Conservation (phyloP, 2,888 invertebrate genomes). For the Miltochrista miniata region DNA sequence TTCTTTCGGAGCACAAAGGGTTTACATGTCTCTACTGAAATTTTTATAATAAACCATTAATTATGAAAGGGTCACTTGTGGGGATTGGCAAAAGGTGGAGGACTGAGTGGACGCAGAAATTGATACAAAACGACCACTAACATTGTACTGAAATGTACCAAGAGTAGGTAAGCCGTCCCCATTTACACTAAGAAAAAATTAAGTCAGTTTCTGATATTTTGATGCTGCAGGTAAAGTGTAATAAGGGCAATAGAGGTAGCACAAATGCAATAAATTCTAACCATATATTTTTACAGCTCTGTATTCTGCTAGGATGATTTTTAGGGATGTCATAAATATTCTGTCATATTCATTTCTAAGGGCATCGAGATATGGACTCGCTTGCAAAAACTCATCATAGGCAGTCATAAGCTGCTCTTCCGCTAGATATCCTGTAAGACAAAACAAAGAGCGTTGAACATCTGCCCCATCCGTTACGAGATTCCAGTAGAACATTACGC, state of each 20-base stretch:
- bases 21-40: constrained; percentile 71
- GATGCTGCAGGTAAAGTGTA: too few relatives aligned
- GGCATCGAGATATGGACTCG: constrained; percentile 75
- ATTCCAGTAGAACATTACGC: constrained; percentile 14
- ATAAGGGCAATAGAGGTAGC: too few relatives aligned
- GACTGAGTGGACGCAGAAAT: too few relatives aligned
- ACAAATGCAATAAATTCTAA: constrained; percentile 36
- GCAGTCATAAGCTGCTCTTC: constrained; percentile 79
- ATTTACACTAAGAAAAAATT: too few relatives aligned
- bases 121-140: too few relatives aligned
- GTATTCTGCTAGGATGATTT: constrained; percentile 75
- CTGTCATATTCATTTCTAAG: constrained; percentile 75
- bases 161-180: too few relatives aligned
- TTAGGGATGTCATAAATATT: constrained; percentile 77
- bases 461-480: constrained; percentile 27
- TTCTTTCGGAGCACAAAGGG: constrained; percentile 64
- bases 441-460: constrained; percentile 28
- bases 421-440: constrained; percentile 69
- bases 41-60: background rate
- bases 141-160: too few relatives aligned
- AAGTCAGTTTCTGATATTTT: too few relatives aligned
- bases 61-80: background rate
- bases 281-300: constrained; percentile 77
- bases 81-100: too few relatives aligned
- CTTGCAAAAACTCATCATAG: constrained; percentile 77